phyloP scores from a whole-genome alignment of 2,797 vertebrate genomes.

The Protonibea diacanthus region DNA sequence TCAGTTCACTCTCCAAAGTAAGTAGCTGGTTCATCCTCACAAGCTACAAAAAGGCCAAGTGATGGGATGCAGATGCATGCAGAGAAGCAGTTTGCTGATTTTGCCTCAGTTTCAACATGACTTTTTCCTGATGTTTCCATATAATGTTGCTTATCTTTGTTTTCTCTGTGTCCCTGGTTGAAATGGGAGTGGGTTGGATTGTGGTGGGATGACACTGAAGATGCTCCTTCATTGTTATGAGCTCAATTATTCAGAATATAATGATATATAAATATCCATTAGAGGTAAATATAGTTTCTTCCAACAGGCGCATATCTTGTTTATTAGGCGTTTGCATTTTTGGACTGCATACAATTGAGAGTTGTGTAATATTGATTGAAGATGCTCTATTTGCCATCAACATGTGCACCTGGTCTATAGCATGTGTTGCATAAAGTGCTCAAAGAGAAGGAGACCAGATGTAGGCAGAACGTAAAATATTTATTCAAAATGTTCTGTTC shows the following conservation, averaged over 20 bases:
- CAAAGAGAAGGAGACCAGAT: slow-evolving; percentile 62
- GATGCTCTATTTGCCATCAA: slow-evolving; percentile 26
- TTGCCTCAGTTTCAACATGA: slow-evolving; percentile 21
- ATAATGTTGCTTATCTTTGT: slow-evolving; percentile 15
- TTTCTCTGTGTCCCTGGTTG: slow-evolving; percentile 6
- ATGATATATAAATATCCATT: slow-evolving; percentile 34
- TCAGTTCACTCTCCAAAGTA: slow-evolving; percentile 77
- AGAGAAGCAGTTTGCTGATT: slow-evolving; percentile 28
- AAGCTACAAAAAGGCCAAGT: slow-evolving; percentile 35
- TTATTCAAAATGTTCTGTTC: neutral
- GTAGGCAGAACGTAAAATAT: slow-evolving; percentile 24
- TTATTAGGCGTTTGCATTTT: neutral
- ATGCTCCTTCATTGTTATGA: neutral
- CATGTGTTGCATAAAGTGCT: slow-evolving; percentile 48
- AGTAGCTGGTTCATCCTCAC: slow-evolving; percentile 66
- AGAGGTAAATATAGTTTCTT: neutral
- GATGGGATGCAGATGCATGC: slow-evolving; percentile 45
- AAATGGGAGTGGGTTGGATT: neutral
- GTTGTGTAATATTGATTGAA: neutral
- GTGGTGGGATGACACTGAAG: neutral
- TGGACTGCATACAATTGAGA: neutral
- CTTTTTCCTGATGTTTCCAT: slow-evolving; percentile 21
- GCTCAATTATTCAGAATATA: neutral
- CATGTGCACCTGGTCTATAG: slow-evolving; percentile 54
- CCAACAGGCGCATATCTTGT: neutral